Conservation (phyloP, 2,113 vertebrate species). For the Mobula hypostoma region DNA sequence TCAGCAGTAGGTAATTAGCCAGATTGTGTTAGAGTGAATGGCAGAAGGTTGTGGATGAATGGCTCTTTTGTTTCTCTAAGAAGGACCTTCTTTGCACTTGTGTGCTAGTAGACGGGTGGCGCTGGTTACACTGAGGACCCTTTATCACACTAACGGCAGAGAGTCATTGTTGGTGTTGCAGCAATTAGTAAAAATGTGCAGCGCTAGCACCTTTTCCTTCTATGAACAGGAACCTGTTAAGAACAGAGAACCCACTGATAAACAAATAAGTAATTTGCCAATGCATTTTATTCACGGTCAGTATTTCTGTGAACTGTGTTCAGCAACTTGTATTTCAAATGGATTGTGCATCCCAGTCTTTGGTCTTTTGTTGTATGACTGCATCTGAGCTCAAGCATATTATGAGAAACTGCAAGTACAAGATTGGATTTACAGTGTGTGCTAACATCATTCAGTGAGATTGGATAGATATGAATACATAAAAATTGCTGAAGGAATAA, state of each 20-base stretch:
- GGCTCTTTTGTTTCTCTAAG: conserved; percentile 29
- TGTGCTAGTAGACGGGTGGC: conserved; percentile 28
- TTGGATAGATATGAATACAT: not conserved
- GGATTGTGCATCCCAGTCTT: not conserved
- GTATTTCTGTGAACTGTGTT: not conserved
- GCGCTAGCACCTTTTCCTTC: conserved; percentile 25
- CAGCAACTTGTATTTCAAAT: not conserved
- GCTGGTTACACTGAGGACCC: conserved; percentile 11
- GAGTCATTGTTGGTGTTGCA: conserved; percentile 25
- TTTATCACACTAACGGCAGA: conserved; percentile 26
- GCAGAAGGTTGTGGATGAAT: conserved; percentile 25
- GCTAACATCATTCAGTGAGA: not conserved
- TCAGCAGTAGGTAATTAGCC: conserved; percentile 27
- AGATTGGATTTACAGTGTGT: not conserved
- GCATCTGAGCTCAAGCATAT: not conserved
- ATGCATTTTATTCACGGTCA: not conserved
- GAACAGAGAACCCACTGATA: not conserved
- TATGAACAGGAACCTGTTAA: conserved; percentile 22
- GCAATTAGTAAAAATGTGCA: conserved; percentile 24
- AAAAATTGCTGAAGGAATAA: not conserved
- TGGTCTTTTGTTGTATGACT: not conserved
- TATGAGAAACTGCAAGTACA: not conserved
- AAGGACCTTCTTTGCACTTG: conserved; percentile 21
- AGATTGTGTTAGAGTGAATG: conserved; percentile 34
- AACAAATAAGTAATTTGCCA: not conserved